phyloP scores from a whole-genome alignment of 2,888 invertebrate species.

The Drosophila dives region DNA sequence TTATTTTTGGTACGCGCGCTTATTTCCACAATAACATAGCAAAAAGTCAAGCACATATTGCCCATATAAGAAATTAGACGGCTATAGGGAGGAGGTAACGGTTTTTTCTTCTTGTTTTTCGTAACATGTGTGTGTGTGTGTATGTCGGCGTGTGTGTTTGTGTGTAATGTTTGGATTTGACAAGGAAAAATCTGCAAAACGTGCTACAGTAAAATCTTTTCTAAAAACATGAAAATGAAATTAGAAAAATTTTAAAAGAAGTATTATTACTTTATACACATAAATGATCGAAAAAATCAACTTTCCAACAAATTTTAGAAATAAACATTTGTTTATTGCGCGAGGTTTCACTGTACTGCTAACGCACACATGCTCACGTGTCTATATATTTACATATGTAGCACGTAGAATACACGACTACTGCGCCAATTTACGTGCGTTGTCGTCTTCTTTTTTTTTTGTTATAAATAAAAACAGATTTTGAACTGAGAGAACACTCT shows the following conservation, averaged over 20 bases:
- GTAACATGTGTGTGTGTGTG: constrained; percentile 2
- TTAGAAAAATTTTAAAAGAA: background rate
- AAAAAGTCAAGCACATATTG: constrained; percentile 65
- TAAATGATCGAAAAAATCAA: background rate
- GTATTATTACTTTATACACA: background rate
- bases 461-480: constrained; percentile 75
- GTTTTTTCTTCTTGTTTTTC: constrained; percentile 11
- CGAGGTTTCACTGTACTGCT: constrained; percentile 56
- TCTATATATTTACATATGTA: constrained; percentile 42
- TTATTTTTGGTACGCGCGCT: constrained; percentile 71
- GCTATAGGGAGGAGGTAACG: constrained; percentile 28
- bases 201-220: constrained; percentile 26
- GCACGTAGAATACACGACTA: constrained; percentile 58
- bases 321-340: constrained; percentile 3
- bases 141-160: constrained; percentile 16
- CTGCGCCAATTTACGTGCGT: constrained; percentile 75
- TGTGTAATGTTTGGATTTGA: constrained; percentile 33
- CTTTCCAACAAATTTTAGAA: background rate
- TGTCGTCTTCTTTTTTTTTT: constrained; percentile 52
- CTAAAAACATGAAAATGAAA: constrained; percentile 1
- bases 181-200: constrained; percentile 32
- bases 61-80: constrained; percentile 45
- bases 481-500: constrained; percentile 48
- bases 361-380: constrained; percentile 21
- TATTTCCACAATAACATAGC: constrained; percentile 65